A percentile compares a stretch with the other conserved stretches of the same genome.
Conservation (phyloP, 2,113 vertebrate species). For the Psilopsiagon aymara region DNA sequence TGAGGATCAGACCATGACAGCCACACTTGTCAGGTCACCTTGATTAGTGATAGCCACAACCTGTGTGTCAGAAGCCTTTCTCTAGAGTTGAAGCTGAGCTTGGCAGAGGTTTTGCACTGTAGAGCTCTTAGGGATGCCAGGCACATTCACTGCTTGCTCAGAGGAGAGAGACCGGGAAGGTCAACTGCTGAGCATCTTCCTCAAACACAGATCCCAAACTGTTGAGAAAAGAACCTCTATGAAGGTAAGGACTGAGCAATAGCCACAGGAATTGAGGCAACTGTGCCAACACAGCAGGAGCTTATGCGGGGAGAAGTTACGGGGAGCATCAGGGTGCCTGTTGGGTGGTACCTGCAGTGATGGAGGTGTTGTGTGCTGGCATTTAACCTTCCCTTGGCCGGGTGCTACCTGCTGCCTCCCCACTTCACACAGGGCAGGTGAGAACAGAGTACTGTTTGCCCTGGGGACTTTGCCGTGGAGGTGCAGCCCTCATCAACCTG, state of each 20-base stretch:
- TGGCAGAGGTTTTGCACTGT: background rate
- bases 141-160: accelerated
- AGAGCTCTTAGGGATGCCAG: background rate
- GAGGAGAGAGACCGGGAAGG: background rate
- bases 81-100: background rate
- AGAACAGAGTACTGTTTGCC: background rate
- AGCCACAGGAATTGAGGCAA: background rate
- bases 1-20: background rate
- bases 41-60: background rate
- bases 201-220: background rate
- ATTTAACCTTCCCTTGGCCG: background rate
- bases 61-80: background rate
- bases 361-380: background rate
- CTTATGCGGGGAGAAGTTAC: background rate
- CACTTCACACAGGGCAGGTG: background rate
- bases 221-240: background rate
- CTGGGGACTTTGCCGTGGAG: background rate
- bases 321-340: background rate
- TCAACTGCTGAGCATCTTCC: background rate
- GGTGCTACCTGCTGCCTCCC: background rate
- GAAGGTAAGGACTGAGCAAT: background rate
- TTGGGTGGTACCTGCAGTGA: background rate
- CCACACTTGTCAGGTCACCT: background rate
- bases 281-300: background rate
- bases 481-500: background rate